A percentile compares a stretch with the other conserved stretches of the same genome.
Conservation (phyloP, 2,113 vertebrate genomes). For the Xiphophorus couchianus region DNA sequence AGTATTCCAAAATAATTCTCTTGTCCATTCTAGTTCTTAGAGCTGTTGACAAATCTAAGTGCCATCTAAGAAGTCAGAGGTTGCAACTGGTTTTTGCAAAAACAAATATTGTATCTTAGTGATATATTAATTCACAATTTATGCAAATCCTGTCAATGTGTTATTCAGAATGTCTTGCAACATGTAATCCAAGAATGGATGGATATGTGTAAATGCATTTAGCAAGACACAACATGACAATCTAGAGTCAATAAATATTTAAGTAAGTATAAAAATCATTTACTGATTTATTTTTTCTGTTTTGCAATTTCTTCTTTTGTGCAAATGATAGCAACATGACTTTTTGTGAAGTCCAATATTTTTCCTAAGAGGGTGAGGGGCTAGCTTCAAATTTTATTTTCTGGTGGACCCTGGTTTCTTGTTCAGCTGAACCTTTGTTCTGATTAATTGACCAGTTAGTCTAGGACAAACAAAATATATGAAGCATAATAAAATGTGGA, state of each 20-base stretch:
- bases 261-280: no score
- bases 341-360: neutral
- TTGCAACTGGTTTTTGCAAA: neutral
- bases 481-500: conserved; percentile 9
- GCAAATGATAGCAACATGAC: neutral
- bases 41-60: neutral
- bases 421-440: neutral
- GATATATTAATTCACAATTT: neutral
- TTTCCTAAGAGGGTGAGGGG: neutral
- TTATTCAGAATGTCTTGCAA: neutral
- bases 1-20: neutral
- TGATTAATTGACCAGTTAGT: no score
- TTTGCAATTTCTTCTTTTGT: neutral
- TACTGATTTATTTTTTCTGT: neutral
- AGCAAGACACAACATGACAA: neutral
- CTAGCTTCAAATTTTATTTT: neutral
- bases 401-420: neutral
- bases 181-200: neutral
- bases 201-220: neutral
- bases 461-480: conserved; percentile 25
- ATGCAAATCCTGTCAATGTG: neutral
- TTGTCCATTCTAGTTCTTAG: neutral
- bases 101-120: no score
- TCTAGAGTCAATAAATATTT: neutral
- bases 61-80: neutral